Base-by-base conservation (phyloP, 30 jellyfish, hydroid and myxozoan genomes). In the Aurelia sp. region DNA sequence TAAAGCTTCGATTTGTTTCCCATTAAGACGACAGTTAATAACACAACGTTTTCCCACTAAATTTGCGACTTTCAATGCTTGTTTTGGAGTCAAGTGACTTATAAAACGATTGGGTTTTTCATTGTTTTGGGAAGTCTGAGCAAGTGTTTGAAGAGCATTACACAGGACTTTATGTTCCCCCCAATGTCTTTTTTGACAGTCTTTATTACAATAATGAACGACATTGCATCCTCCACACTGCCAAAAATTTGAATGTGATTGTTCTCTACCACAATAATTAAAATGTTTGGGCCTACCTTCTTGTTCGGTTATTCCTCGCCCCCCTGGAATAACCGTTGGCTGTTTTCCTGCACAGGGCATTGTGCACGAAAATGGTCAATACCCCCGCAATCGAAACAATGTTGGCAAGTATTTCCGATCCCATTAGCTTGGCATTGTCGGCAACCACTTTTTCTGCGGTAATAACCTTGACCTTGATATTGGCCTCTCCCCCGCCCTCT, bases 291-390 rank as follows among this genome's bases (percentile, higher is more conserved):
- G 64, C 64, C 57, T 55, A 41, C 5, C 58, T 74, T 72, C 75
- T 58, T 72, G 80, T 40, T 48, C 89, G 81, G 82, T 51, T 60
- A 72, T 62, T 44, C 82, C 94, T 57, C 76, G 67, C 94, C 82
- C 48, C 82, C 92, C 69, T 83, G 86, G 61, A 58, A 63, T 68
- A 69, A 40, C 86, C 92, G 79, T 52, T 57, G 86, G 74, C 57
- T 19, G 86, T 83, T 69, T 57, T 60, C 88, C 79, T 83, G 85
- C 63, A 50, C 83, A 16, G 74, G 60, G 68, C 72, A 40, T 86
- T 75, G 77, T 59, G 82, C 72, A n/a, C 78, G 76, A 72, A 53
- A 63, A 75, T 51, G 81, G 55, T 67, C 60, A 17, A 35, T 61
- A 18, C 30, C 30, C 30, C 81, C 80, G 44, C 86, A 66, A 16